These are phyloP conservation scores for Callimorpha dominula DNA, from an alignment of 2,888 invertebrate species.

Conservation along the genomic window DNA sequence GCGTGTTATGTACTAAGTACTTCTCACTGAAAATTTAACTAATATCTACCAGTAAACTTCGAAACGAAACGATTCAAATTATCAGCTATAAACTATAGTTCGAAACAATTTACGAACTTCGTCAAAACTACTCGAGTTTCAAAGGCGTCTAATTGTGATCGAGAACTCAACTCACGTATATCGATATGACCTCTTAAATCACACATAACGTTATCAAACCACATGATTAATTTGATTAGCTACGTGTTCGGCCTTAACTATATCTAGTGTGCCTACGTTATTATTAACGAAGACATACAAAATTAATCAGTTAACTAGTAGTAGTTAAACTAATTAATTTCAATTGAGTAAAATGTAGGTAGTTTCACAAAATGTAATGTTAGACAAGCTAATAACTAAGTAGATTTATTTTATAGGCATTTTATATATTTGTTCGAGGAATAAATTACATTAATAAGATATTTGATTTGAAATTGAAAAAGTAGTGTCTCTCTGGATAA, in stretches of 20 bases:
- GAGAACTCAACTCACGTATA: slow-evolving; percentile 62
- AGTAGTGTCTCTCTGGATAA: too few species aligned
- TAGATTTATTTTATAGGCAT: too few species aligned
- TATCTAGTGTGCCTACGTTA: slow-evolving; percentile 48
- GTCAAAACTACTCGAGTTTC: slow-evolving; percentile 29
- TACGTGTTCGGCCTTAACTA: slow-evolving; percentile 64
- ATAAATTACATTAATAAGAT: too few species aligned
- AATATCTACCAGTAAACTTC: background rate
- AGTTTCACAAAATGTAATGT: background rate
- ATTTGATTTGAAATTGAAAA: too few species aligned
- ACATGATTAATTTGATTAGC: slow-evolving; percentile 72
- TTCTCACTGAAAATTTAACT: background rate
- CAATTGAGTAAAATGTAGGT: slow-evolving; percentile 11
- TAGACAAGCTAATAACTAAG: background rate
- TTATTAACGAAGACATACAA: slow-evolving; percentile 48
- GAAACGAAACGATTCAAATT: background rate
- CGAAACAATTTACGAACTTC: slow-evolving; percentile 11
- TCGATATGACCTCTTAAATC: slow-evolving; percentile 71
- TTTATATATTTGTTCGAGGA: too few species aligned
- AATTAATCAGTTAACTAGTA: slow-evolving; percentile 47
- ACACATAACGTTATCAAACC: slow-evolving; percentile 71
- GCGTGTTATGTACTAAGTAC: background rate
- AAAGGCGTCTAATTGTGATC: slow-evolving; percentile 54
- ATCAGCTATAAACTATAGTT: background rate
- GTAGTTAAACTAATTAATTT: slow-evolving; percentile 35